Evolutionary conservation across 2,113 vertebrate genomes (phyloP), one percentile per base, ranked within the genome.

Genomic region (Hippoglossus stenolepis): DNA sequence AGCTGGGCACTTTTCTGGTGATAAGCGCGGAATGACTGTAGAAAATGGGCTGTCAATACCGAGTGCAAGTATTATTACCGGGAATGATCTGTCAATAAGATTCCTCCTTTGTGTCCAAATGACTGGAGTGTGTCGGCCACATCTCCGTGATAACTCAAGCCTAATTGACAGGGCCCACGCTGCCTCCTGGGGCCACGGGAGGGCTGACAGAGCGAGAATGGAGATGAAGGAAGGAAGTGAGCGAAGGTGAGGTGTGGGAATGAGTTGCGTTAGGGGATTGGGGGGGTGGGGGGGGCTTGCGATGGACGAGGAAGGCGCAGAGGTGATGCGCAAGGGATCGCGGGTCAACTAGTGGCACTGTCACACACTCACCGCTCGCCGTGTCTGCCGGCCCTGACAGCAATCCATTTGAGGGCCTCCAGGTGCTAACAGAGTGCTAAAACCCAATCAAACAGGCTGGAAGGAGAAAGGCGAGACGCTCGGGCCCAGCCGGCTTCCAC

Each of bases 401-500:
- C 85, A 90, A 89, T 90, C 87, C 85, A 88, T 91, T 86, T 82
- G 81, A 80, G 77, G 76, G 84, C 67, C 70, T 73, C 79, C 76
- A 28, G 80, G 73, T 82, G 80, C 86, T 83, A 89, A 91, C 73
- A 77, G 82, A 85, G 85, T 88, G 91, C 86, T 93, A 90, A 92
- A 91, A 92, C 87, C 86, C 86, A 90, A 92, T 92, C 91, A 92
- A 78, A 88, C 80, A 66, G 77, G 65, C 86, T 82, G 79, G 62
- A 81, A 80, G 67, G 79, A 57, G 80, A 83, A 82, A 70, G 70
- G 59, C 38, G 2, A 82, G 86, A 81, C 60, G 35, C 65, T 58
- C 35, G 1, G 76, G 40, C 70, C 76, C 60, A 61, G 78, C 62
- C 60, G 10, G 62, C 87, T 85, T 87, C 84, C 81, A 83, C 83